phyloP scores from a whole-genome alignment of 2,113 vertebrate genomes.

The Vimba vimba region DNA sequence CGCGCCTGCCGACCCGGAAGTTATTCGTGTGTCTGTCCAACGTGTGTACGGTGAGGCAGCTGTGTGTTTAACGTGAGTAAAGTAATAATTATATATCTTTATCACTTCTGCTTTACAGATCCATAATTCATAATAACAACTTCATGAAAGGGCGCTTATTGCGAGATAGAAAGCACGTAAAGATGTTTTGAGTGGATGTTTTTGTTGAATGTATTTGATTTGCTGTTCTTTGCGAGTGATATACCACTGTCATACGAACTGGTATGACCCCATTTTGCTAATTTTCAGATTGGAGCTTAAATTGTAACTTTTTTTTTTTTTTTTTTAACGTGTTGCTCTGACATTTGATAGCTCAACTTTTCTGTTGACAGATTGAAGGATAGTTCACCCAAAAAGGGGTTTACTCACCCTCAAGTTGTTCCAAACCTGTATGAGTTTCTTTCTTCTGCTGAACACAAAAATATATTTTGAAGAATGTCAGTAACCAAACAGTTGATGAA shows the following conservation, averaged over 20 bases:
- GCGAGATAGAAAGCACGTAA: not conserved
- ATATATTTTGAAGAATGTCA: too few species aligned
- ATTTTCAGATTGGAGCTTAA: not conserved
- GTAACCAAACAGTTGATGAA: too few species aligned
- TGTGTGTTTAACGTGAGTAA: not conserved
- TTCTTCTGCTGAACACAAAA: too few species aligned
- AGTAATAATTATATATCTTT: not conserved
- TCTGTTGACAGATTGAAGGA: not conserved
- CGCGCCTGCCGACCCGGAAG: slow-evolving; percentile 57
- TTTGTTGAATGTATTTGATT: not conserved
- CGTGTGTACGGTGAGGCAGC: not conserved
- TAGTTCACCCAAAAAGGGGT: too few species aligned
- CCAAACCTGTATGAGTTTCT: too few species aligned
- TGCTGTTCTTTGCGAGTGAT: not conserved
- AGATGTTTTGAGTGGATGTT: not conserved
- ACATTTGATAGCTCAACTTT: not conserved
- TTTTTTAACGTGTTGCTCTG: not conserved
- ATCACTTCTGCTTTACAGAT: not conserved
- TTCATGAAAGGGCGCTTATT: not conserved
- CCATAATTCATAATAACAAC: not conserved
- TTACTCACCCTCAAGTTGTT: too few species aligned
- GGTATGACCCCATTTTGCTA: not conserved
- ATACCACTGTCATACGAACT: not conserved
- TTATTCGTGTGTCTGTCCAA: not conserved
- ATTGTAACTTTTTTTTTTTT: not conserved